A percentile compares a stretch with the other conserved stretches of the same genome.
Evolutionary conservation across 2,888 invertebrate genomes (phyloP).

Genomic region (Desoria tigrina): DNA sequence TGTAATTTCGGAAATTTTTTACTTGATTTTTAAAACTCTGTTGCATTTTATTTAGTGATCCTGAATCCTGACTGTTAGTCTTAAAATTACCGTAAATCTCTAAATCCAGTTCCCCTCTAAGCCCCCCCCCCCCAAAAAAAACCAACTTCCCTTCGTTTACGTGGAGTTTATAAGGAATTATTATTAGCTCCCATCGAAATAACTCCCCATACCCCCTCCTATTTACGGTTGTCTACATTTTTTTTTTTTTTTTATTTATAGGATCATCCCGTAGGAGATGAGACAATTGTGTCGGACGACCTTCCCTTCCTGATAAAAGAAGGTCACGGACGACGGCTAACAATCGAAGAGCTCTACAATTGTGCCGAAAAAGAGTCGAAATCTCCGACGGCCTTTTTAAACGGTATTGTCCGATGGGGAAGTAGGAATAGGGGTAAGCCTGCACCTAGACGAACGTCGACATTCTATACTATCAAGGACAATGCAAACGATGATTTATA

Average conservation of each 20-base stretch:
- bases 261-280: constrained; percentile 24
- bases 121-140: too few relatives aligned
- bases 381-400: background rate
- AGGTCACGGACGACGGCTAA: constrained; percentile 11
- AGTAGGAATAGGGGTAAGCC: background rate
- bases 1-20: constrained; percentile 11
- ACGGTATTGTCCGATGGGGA: background rate
- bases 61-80: background rate
- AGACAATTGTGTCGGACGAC: background rate
- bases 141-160: too few relatives aligned
- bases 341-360: constrained; percentile 8
- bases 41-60: background rate
- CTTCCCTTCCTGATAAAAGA: constrained; percentile 12
- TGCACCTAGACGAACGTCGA: too few relatives aligned
- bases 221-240: too few relatives aligned
- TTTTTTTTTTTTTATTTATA: background rate
- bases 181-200: too few relatives aligned
- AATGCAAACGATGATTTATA: too few relatives aligned
- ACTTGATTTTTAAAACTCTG: background rate
- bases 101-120: too few relatives aligned
- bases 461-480: too few relatives aligned
- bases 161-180: too few relatives aligned
- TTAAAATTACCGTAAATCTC: too few relatives aligned
- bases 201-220: too few relatives aligned
- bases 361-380: constrained; percentile 2